Base-by-base conservation (phyloP, 2,888 invertebrate genomes). In the Cosmia pyralina region DNA sequence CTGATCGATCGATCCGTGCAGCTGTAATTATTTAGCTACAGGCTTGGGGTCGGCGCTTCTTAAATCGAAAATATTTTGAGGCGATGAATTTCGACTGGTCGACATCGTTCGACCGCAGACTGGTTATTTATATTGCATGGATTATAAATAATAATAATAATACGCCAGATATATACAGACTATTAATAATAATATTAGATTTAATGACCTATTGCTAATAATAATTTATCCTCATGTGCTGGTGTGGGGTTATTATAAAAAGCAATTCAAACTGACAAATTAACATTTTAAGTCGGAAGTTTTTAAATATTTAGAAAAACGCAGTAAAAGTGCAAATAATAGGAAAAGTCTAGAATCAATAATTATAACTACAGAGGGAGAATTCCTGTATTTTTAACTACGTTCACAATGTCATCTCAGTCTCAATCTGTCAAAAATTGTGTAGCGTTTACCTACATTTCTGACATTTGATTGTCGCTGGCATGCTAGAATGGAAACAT, bases 161-260 rank as follows among this genome's bases (percentile, higher is more conserved):
- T 60, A 46, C 4, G 3, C 11, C 52, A 15, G 22, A 15, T 11
- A 11, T 11, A 11, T 38, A 38, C 4, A 15, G n/a, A 55, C 28
- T 62, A 60, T 17, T 28, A 60, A 52, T 34, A 58, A 46, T 46
- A 38, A 6, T 22, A 48, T 19, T 15, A 11, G 11, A 59, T 52
- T 52, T 34, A 66, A 65, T 75, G 66, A 58, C 38, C 17, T 59
- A 50, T 0, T 52, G 58, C 58, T n/a, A 15, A 41, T 52, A 28
- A 59, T 75, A 15, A 38, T 76, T 74, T 76, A 59, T 74, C 74
- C 77, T 72, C 58, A 15, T 50, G 44, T 38, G 19, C 22, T 67
- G 6, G 6, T 10, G 4, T 19, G 38, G 17, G 4, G 28, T 41
- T 38, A 15, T n/a, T 48, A 15, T 52, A 34, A 46, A 17, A 28